A percentile compares a stretch with the other conserved stretches of the same genome.
Conservation (phyloP, 2,113 vertebrate species). For the Urocynchramus pylzowi region DNA sequence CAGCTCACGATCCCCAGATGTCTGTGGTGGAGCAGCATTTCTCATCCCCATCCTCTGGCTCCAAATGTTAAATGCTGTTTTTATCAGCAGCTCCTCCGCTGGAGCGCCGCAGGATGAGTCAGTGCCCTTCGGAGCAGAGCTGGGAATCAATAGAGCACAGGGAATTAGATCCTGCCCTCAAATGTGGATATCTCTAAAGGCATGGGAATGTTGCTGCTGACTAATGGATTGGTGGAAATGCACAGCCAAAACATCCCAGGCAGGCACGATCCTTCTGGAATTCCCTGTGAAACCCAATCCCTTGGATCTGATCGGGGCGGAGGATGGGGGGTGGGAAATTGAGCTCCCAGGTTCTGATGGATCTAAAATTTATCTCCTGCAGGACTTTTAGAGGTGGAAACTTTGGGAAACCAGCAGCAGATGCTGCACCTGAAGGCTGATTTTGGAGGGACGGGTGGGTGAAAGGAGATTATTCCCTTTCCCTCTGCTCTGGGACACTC, state of each 20-base stretch:
- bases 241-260: neutral
- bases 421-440: neutral
- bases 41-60: neutral
- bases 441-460: neutral
- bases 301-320: accelerated
- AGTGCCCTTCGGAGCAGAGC: slow-evolving; percentile 29
- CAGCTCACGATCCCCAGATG: neutral
- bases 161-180: neutral
- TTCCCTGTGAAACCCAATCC: neutral
- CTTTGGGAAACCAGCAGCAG: neutral
- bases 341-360: neutral
- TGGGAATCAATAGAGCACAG: neutral
- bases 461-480: neutral
- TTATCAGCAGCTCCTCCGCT: neutral
- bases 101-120: slow-evolving; percentile 26
- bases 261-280: neutral
- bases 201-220: neutral
- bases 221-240: neutral
- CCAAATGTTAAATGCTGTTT: neutral
- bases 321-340: neutral
- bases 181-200: neutral
- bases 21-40: neutral
- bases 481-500: neutral
- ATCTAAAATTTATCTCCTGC: neutral
- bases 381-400: neutral